Percentiles rank a stretch among this genome's conserved stretches.
Evolutionary conservation across 2,797 vertebrate species (phyloP).

Genomic region (Propithecus deckenii): DNA sequence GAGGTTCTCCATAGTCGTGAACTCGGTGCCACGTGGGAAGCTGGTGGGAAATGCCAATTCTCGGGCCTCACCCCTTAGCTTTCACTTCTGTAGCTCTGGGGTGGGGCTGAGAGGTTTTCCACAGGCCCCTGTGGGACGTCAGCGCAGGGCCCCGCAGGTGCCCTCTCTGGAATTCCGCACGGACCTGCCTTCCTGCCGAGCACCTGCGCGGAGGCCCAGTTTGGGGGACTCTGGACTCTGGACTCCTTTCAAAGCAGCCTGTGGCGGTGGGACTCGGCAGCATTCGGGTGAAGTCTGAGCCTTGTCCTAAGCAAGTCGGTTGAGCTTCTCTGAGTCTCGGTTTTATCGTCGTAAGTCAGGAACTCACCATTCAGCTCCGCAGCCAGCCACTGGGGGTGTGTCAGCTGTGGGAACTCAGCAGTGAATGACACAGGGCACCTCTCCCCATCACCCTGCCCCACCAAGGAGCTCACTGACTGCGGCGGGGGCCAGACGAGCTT

Average conservation of each 20-base stretch:
- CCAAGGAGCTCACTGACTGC: not conserved
- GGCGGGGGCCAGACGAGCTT: not conserved
- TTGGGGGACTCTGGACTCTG: not conserved
- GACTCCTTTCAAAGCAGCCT: not conserved
- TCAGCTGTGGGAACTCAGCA: not conserved
- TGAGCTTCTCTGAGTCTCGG: not conserved
- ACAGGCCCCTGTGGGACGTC: not conserved
- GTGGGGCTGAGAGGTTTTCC: not conserved
- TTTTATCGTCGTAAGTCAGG: fast-evolving
- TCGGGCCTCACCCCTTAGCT: not conserved
- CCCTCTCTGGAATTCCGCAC: not conserved
- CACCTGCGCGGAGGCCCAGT: not conserved
- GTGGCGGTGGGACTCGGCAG: not conserved
- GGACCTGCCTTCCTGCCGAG: not conserved
- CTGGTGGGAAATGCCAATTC: no score
- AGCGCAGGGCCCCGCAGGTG: not conserved
- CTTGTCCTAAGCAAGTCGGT: not conserved
- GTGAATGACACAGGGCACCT: not conserved
- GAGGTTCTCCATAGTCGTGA: fast-evolving
- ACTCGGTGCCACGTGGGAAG: fast-evolving
- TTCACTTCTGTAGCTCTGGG: fast-evolving
- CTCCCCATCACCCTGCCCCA: not conserved
- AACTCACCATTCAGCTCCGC: no score
- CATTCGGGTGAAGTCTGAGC: not conserved
- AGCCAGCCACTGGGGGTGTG: not conserved